These are phyloP conservation scores for Phyllostomus hastatus DNA, from an alignment of 2,113 vertebrate genomes.

Conservation along the genomic window DNA sequence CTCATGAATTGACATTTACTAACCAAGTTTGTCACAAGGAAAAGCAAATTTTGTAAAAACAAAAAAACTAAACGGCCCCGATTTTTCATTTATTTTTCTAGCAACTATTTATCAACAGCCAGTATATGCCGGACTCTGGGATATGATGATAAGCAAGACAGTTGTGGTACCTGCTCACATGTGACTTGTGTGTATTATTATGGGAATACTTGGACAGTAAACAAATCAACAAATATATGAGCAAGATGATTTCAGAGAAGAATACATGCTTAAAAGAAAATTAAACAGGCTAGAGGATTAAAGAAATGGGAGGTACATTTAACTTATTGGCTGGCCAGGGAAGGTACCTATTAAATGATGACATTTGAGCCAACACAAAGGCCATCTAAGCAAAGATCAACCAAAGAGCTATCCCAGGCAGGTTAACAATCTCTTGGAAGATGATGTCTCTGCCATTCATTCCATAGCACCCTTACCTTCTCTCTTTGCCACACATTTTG, in stretches of 20 bases:
- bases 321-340: neutral
- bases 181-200: neutral
- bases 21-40: neutral
- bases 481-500: neutral
- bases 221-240: slow-evolving; percentile 6
- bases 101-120: neutral
- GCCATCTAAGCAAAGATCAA: neutral
- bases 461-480: neutral
- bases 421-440: neutral
- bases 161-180: neutral
- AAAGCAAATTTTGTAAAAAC: neutral
- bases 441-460: neutral
- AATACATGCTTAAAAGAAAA: neutral
- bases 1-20: neutral
- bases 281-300: neutral
- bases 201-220: neutral
- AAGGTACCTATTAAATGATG: neutral
- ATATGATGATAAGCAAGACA: neutral
- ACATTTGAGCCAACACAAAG: neutral
- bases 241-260: neutral
- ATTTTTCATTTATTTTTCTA: slow-evolving; percentile 17
- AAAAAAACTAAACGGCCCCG: neutral
- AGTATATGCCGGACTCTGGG: neutral
- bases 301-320: neutral
- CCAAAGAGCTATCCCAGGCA: neutral